These are phyloP conservation scores for Phataginus tricuspis DNA, from an alignment of 2,797 vertebrate genomes.

Conservation along the genomic window DNA sequence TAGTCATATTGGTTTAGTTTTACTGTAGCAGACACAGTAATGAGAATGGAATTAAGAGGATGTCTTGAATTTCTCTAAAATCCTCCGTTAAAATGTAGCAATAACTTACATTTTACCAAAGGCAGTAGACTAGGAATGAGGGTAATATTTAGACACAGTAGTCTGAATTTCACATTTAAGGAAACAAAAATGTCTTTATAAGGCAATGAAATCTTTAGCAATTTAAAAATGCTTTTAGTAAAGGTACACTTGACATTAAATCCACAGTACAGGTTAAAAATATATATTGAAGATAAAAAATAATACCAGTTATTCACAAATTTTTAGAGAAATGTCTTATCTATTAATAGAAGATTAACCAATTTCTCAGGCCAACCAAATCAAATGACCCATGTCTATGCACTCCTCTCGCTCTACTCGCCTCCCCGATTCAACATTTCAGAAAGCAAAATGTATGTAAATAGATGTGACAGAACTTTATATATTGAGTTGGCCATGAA, in stretches of 20 bases:
- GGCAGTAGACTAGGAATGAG: neutral
- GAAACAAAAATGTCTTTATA: constrained; percentile 49
- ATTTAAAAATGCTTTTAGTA: constrained; percentile 28
- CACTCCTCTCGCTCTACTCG: neutral
- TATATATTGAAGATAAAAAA: neutral
- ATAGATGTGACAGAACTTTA: neutral
- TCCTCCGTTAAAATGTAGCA: neutral
- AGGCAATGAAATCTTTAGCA: neutral
- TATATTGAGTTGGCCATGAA: neutral
- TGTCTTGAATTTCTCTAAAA: constrained; percentile 39
- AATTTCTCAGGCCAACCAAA: neutral
- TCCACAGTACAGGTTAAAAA: neutral
- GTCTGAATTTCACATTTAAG: neutral
- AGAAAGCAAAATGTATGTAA: neutral
- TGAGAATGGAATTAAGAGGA: constrained; percentile 42
- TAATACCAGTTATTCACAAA: neutral
- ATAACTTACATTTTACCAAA: constrained; percentile 48
- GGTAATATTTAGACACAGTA: constrained; percentile 24
- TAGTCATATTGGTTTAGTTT: constrained; percentile 26
- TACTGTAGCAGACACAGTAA: constrained; percentile 48
- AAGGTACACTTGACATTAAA: neutral
- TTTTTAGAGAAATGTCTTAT: neutral
- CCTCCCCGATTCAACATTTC: neutral
- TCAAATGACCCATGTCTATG: neutral
- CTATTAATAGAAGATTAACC: constrained; percentile 32